phyloP scores from a whole-genome alignment of 2,113 vertebrate genomes.

The Neoarius graeffei region DNA sequence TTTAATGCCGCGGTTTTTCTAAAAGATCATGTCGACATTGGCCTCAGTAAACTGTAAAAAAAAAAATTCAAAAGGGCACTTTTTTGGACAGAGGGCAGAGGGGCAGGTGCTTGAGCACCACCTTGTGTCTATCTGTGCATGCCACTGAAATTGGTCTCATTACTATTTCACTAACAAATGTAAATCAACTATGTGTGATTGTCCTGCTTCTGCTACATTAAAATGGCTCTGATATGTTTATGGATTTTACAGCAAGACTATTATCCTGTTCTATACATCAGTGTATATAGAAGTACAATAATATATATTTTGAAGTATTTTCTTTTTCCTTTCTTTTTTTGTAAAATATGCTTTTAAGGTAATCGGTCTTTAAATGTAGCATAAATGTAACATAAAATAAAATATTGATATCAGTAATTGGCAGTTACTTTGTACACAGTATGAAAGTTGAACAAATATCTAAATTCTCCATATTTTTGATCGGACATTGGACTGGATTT shows the following conservation, averaged over 20 bases:
- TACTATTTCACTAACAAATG: not conserved
- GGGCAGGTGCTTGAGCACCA: too few species aligned
- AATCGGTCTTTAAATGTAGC: not conserved
- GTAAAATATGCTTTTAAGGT: not conserved
- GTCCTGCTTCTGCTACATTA: not conserved
- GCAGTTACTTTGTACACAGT: not conserved
- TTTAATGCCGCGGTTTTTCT: too few species aligned
- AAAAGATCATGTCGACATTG: too few species aligned
- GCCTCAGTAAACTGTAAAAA: too few species aligned
- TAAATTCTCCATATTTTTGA: not conserved
- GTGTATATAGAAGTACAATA: not conserved
- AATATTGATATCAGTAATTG: not conserved
- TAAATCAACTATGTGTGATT: not conserved
- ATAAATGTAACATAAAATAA: not conserved
- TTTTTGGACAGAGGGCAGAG: too few species aligned
- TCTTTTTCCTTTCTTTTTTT: not conserved
- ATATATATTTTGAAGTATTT: not conserved
- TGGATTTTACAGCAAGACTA: not conserved
- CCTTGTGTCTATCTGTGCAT: too few species aligned
- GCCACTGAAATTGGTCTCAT: not conserved
- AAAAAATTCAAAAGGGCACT: too few species aligned
- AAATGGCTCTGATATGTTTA: too few species aligned
- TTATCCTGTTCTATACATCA: not conserved
- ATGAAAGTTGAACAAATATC: not conserved
- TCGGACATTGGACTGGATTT: not conserved